Evolutionary conservation across 2,797 vertebrate species (phyloP).

Genomic region (Hoplostethus mediterraneus): DNA sequence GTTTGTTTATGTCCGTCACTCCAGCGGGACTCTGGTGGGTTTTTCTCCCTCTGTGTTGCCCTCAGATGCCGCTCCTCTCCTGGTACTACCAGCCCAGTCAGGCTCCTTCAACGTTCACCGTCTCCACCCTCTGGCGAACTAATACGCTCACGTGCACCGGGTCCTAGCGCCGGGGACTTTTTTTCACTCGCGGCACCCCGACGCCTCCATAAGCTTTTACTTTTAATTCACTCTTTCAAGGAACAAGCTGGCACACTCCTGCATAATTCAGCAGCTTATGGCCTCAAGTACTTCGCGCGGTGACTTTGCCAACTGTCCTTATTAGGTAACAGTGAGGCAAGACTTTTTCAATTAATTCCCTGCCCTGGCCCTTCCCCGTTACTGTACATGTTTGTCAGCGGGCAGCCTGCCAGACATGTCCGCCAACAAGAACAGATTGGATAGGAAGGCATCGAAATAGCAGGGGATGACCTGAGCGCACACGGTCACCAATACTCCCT

Average conservation of each 20-base stretch:
- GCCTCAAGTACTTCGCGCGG: slow-evolving; percentile 50
- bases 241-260: slow-evolving; percentile 56
- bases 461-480: slow-evolving; percentile 31
- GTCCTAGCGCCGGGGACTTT: slow-evolving; percentile 84
- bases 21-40: slow-evolving; percentile 33
- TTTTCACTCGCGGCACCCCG: not conserved
- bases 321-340: slow-evolving; percentile 58
- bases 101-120: slow-evolving; percentile 79
- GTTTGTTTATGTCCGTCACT: slow-evolving; percentile 42
- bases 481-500: no score
- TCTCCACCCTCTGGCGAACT: slow-evolving; percentile 79
- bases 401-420: slow-evolving; percentile 49
- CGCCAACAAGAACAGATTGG: slow-evolving; percentile 52
- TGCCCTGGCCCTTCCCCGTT: slow-evolving; percentile 37
- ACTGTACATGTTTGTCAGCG: slow-evolving; percentile 58
- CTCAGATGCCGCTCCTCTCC: slow-evolving; percentile 69
- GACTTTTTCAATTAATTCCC: slow-evolving; percentile 65
- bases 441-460: slow-evolving; percentile 42
- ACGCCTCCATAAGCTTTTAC: slow-evolving; percentile 14
- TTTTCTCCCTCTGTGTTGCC: slow-evolving; percentile 26
- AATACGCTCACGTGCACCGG: slow-evolving; percentile 74
- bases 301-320: slow-evolving; percentile 71
- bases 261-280: slow-evolving; percentile 72
- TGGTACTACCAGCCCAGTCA: slow-evolving; percentile 68
- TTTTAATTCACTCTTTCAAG: slow-evolving; percentile 62